Percentiles rank a stretch among this genome's conserved stretches.
Evolutionary conservation across 1,140 invertebrate genomes (phyloP).

Genomic region (Heterodera carotae): DNA sequence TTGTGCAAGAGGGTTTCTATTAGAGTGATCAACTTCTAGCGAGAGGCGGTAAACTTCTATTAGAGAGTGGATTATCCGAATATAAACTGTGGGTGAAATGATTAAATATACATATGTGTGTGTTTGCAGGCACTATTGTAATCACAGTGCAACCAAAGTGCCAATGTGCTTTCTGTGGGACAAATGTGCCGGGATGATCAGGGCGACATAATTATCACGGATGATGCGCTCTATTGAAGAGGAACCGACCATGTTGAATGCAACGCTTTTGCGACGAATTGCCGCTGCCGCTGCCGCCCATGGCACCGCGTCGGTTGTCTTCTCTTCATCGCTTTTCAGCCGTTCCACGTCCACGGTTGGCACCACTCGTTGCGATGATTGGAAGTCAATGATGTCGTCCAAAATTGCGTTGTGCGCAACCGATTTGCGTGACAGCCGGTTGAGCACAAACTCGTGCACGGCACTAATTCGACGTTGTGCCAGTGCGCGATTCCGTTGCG

Average conservation of each 20-base stretch:
- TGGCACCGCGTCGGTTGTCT: background rate
- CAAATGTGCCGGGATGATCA: background rate
- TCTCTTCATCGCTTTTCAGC: background rate
- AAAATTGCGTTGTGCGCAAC: slow-evolving; percentile 54
- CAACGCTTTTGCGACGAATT: background rate
- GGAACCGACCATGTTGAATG: background rate
- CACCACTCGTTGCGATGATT: slow-evolving; percentile 26
- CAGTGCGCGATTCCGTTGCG: background rate
- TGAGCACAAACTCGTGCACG: slow-evolving; percentile 51
- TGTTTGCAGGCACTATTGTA: too few relatives aligned
- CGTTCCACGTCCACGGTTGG: slow-evolving; percentile 1
- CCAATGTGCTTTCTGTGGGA: too few relatives aligned
- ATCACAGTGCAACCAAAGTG: too few relatives aligned
- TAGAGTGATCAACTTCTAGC: too few relatives aligned
- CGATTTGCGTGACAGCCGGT: slow-evolving; percentile 48
- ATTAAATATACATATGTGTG: too few relatives aligned
- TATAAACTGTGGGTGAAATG: too few relatives aligned
- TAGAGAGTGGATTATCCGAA: too few relatives aligned
- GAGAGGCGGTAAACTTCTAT: too few relatives aligned
- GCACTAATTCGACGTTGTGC: background rate
- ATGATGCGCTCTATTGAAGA: too few relatives aligned
- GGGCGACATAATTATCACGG: too few relatives aligned
- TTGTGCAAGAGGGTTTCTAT: too few relatives aligned
- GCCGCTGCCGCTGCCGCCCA: background rate
- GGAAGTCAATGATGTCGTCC: slow-evolving; percentile 54